These are phyloP conservation scores for Mastomys coucha DNA, from an alignment of 2,113 vertebrate genomes.

Conservation along the genomic window DNA sequence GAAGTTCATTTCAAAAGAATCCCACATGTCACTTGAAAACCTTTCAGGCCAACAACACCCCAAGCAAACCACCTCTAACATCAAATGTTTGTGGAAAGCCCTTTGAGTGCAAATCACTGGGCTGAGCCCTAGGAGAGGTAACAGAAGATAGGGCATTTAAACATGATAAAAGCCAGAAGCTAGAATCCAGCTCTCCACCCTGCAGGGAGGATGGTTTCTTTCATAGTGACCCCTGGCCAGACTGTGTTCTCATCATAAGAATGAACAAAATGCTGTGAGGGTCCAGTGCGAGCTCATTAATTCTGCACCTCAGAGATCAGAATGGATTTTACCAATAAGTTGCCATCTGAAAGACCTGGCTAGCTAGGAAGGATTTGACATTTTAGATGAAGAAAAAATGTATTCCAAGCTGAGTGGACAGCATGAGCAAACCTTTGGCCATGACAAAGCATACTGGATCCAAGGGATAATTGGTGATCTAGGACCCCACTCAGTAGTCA, in stretches of 20 bases:
- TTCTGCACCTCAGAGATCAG: background rate
- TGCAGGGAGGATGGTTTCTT: background rate
- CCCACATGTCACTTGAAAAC: constrained; percentile 33
- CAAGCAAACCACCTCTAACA: background rate
- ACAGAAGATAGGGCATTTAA: background rate
- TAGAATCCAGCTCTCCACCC: background rate
- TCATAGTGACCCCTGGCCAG: background rate
- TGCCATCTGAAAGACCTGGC: background rate
- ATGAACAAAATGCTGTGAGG: background rate
- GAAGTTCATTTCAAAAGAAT: constrained; percentile 17
- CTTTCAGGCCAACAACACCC: background rate
- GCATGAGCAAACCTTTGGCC: background rate
- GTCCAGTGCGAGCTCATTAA: background rate
- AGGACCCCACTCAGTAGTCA: background rate
- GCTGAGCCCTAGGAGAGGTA: background rate
- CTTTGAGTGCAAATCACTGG: background rate
- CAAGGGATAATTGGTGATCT: background rate
- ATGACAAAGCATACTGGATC: constrained; percentile 3
- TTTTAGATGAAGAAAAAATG: background rate
- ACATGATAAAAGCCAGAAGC: background rate
- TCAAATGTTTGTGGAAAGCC: constrained; percentile 3
- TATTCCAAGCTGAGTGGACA: background rate
- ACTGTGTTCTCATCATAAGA: background rate
- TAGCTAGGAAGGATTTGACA: background rate
- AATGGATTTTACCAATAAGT: background rate